phyloP scores from a whole-genome alignment of 2,797 vertebrate species.

The Oreonectes daqikongensis region DNA sequence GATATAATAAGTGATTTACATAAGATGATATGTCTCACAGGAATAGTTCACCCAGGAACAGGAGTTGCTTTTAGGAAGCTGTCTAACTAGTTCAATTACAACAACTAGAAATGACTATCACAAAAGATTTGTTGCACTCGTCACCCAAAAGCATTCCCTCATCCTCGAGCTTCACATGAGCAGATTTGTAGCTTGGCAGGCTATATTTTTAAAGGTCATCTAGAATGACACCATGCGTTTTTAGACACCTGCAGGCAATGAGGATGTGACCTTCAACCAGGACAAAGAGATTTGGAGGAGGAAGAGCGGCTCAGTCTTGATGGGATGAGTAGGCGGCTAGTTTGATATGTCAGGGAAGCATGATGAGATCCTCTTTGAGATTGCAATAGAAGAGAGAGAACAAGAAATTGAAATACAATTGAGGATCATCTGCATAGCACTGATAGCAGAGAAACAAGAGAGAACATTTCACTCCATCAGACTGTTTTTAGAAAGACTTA shows the following conservation, averaged over 20 bases:
- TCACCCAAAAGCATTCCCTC: not conserved
- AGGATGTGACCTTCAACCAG: constrained; percentile 35
- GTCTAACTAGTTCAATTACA: too few species aligned
- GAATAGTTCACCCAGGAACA: not conserved
- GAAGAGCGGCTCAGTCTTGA: constrained; percentile 22
- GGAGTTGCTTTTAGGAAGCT: not conserved
- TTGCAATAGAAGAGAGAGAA: constrained; percentile 26
- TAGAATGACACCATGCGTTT: constrained; percentile 12
- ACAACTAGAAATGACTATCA: not conserved
- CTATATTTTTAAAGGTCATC: constrained; percentile 39
- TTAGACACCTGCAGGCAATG: constrained; percentile 38
- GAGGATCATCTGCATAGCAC: constrained; percentile 25
- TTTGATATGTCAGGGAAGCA: constrained; percentile 35
- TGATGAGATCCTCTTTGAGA: constrained; percentile 24
- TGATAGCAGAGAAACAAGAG: constrained; percentile 19
- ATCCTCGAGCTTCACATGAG: not conserved
- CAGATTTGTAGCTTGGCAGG: not conserved
- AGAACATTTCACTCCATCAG: not conserved
- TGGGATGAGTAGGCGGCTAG: constrained; percentile 23
- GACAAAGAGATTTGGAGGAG: constrained; percentile 34
- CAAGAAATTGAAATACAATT: constrained; percentile 7
- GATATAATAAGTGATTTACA: constrained; percentile 1
- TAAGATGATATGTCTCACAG: not conserved
- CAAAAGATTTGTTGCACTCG: constrained; percentile 6
- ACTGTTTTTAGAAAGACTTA: too few species aligned